Evolutionary conservation across 2,888 invertebrate genomes (phyloP).

Genomic region (Stratiomys singularior): DNA sequence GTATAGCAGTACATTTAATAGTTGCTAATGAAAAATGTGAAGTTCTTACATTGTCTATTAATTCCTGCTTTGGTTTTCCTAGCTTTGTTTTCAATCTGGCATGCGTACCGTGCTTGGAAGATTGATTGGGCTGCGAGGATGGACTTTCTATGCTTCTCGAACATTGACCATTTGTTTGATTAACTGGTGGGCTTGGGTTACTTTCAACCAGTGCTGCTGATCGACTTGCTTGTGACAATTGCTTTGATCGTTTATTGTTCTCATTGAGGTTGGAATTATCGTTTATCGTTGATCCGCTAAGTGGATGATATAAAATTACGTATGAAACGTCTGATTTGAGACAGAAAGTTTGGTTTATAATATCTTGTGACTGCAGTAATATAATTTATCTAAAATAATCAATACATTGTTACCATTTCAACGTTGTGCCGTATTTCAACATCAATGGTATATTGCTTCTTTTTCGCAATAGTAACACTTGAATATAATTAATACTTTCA

Average conservation of each 20-base stretch:
- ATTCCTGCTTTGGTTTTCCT: conserved; percentile 64
- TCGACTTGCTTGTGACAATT: no score
- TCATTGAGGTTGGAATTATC: no score
- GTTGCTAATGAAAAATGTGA: not conserved
- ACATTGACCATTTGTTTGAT: conserved; percentile 48
- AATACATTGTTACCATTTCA: no score
- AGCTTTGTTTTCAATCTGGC: conserved; percentile 53
- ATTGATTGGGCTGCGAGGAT: conserved; percentile 54
- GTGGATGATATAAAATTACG: no score
- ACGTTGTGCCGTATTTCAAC: conserved; percentile 90
- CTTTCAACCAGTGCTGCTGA: no score
- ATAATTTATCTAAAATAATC: no score
- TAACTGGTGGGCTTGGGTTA: no score
- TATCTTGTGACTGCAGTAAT: no score
- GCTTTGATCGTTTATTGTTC: no score
- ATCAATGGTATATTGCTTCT: conserved; percentile 89
- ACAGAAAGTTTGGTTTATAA: no score
- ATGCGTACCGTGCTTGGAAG: conserved; percentile 51
- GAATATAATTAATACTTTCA: not conserved
- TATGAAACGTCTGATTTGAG: no score
- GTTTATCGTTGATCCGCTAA: no score
- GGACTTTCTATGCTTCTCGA: conserved; percentile 55
- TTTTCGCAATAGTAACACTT: conserved; percentile 85
- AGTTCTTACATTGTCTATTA: conserved; percentile 63
- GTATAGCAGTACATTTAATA: not conserved